These are phyloP conservation scores for Epirrhoe alternata DNA, from an alignment of 2,888 invertebrate species.

Conservation along the genomic window DNA sequence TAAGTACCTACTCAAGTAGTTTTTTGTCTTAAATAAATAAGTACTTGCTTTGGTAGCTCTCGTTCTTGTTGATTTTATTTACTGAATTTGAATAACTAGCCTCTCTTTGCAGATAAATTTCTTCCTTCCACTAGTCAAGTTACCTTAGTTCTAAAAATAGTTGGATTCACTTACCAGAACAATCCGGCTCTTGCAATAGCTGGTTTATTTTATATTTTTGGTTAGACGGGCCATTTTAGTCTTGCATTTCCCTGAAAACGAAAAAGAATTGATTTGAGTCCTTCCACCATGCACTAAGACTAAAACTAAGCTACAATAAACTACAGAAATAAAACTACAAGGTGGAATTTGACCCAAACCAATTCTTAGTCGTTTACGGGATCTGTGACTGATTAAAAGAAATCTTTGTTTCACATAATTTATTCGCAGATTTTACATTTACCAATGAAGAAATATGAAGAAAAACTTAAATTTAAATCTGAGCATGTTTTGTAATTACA, in stretches of 20 bases:
- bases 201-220: slow-evolving; percentile 12
- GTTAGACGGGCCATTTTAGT: slow-evolving; percentile 18
- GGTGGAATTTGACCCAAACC: slow-evolving; percentile 79
- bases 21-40: too few species aligned
- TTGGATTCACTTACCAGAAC: slow-evolving; percentile 21
- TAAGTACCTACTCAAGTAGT: too few species aligned
- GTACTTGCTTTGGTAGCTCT: too few species aligned
- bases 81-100: too few species aligned
- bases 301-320: slow-evolving; percentile 42
- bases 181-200: neutral
- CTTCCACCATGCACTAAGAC: slow-evolving; percentile 63
- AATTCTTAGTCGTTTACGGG: slow-evolving; percentile 56
- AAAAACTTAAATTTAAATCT: slow-evolving; percentile 20
- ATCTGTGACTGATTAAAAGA: slow-evolving; percentile 5
- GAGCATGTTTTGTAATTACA: slow-evolving; percentile 15
- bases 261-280: slow-evolving; percentile 74
- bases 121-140: too few species aligned
- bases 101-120: too few species aligned
- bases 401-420: slow-evolving; percentile 5
- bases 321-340: slow-evolving; percentile 43
- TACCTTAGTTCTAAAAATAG: neutral
- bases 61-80: too few species aligned
- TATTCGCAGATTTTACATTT: slow-evolving; percentile 2
- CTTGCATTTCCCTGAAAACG: slow-evolving; percentile 59
- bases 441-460: slow-evolving; percentile 5